Percentiles rank a stretch among this genome's conserved stretches.
These are phyloP conservation scores for Julus scanicus DNA, from an alignment of 2,888 invertebrate species.

Conservation along the genomic window DNA sequence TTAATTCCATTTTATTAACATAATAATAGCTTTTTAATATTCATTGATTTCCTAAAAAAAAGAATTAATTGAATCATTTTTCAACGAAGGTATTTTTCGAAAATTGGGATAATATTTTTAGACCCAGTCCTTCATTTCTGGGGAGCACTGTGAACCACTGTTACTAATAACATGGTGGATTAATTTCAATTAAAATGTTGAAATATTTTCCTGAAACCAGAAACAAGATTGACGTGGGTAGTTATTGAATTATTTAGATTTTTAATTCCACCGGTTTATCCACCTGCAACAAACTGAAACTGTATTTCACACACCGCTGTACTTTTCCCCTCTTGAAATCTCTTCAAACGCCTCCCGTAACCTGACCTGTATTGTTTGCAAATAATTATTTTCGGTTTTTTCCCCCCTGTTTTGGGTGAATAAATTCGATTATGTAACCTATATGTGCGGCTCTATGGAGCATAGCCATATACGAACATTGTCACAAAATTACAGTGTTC, in stretches of 20 bases:
- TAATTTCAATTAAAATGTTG: not conserved
- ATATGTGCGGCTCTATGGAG: not conserved
- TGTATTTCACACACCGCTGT: constrained; percentile 8
- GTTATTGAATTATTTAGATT: not conserved
- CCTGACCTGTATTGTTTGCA: constrained; percentile 17
- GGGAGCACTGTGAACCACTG: no score
- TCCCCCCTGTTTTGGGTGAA: constrained; percentile 2
- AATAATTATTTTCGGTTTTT: constrained; percentile 22
- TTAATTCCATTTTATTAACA: not conserved
- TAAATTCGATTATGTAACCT: constrained; percentile 33
- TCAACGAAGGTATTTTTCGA: no score
- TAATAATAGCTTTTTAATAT: no score
- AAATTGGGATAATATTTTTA: no score
- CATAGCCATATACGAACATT: not conserved
- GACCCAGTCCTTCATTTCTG: no score
- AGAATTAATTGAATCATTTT: no score
- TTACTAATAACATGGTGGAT: no score
- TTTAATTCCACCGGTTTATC: not conserved
- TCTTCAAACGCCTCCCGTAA: not conserved
- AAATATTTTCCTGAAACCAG: not conserved
- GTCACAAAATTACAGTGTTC: not conserved
- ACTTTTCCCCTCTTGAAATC: constrained; percentile 15
- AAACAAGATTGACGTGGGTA: not conserved
- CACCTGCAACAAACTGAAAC: not conserved
- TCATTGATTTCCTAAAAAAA: no score